Evolutionary conservation across 53 echinoderm and acorn worm species (phyloP).

Genomic region (Actinopyga echinites): DNA sequence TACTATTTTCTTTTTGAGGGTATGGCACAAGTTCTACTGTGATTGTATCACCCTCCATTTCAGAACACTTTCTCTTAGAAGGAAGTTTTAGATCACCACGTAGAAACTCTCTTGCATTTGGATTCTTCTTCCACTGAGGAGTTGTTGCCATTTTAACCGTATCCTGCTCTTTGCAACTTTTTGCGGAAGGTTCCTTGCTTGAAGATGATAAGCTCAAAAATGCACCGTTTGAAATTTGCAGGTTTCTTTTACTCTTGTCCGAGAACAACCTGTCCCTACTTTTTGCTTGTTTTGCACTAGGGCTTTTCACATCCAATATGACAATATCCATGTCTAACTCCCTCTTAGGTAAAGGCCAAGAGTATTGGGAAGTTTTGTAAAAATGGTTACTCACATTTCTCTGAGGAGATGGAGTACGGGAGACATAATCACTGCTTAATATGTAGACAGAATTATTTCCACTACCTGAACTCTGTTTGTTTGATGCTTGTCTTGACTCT

Average conservation of each 20-base stretch:
- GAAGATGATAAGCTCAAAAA: too few species aligned
- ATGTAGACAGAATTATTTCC: too few species aligned
- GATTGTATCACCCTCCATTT: background rate
- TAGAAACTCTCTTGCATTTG: too few species aligned
- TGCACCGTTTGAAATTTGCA: too few species aligned
- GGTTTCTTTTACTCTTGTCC: background rate
- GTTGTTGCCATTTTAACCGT: too few species aligned
- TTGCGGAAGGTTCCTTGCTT: too few species aligned
- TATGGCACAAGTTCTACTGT: background rate
- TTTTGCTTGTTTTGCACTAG: background rate
- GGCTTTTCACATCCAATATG: background rate
- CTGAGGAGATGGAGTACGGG: constrained; percentile 19
- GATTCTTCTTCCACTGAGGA: too few species aligned
- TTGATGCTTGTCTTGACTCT: too few species aligned
- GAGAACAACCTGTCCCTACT: background rate
- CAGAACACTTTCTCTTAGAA: background rate
- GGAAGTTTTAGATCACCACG: background rate
- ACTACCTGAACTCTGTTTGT: too few species aligned
- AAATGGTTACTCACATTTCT: background rate
- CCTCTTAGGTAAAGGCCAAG: background rate
- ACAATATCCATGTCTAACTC: background rate
- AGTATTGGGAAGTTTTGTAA: background rate
- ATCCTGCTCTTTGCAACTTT: too few species aligned
- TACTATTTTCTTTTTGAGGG: background rate
- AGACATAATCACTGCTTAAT: background rate